These are phyloP conservation scores for Cavia porcellus DNA, from an alignment of 2,113 vertebrate species.

Conservation along the genomic window DNA sequence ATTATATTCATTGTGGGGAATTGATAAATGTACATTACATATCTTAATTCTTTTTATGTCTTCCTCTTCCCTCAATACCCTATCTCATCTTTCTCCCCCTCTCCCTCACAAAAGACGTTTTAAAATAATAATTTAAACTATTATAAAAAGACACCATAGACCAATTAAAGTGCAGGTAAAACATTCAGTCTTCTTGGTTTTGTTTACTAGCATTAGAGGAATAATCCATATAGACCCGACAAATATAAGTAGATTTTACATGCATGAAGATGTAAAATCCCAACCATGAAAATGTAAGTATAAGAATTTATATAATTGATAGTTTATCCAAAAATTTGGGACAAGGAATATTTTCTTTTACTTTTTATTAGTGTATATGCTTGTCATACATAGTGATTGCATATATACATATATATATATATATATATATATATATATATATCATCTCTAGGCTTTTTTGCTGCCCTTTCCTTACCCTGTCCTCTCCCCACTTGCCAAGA, in stretches of 20 bases:
- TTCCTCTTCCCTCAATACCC: not conserved
- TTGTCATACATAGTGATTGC: not conserved
- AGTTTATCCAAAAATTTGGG: not conserved
- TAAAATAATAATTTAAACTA: conserved; percentile 29
- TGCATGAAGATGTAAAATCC: not conserved
- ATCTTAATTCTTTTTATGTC: not conserved
- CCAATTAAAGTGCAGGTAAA: not conserved
- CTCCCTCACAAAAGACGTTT: not conserved
- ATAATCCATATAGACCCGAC: not conserved
- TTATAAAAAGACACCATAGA: not conserved
- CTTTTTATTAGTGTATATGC: not conserved
- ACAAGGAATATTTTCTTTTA: not conserved
- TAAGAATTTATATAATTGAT: not conserved
- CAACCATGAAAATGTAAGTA: conserved; percentile 17
- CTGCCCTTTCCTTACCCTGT: not conserved
- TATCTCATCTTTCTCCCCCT: not conserved
- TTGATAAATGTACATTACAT: not conserved
- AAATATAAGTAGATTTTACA: not conserved
- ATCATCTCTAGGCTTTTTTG: not conserved
- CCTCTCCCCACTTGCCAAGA: not conserved
- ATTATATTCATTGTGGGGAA: not conserved
- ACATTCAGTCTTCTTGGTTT: conserved; percentile 15
- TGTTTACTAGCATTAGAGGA: conserved; percentile 3
- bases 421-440: not conserved
- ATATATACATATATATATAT: not conserved